Percentiles rank a stretch among this genome's conserved stretches.
These are phyloP conservation scores for Pituophis catenifer DNA, from an alignment of 2,113 vertebrate genomes.

Conservation along the genomic window DNA sequence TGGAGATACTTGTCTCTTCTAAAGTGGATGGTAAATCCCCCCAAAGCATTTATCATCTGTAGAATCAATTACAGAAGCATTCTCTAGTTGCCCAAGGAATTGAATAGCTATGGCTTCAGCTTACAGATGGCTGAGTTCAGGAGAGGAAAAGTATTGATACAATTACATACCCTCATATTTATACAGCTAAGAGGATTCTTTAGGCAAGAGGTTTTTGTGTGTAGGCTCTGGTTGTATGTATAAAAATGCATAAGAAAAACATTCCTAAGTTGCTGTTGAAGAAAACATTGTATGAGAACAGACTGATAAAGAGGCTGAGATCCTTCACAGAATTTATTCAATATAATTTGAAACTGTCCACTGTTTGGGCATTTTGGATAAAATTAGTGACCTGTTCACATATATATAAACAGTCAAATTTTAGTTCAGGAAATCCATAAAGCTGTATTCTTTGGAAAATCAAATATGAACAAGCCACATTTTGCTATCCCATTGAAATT, in stretches of 20 bases:
- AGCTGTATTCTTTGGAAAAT: conserved; percentile 27
- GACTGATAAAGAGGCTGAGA: conserved; percentile 51
- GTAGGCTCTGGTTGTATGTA: background rate
- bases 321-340: conserved; percentile 31
- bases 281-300: conserved; percentile 56
- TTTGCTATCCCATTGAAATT: background rate
- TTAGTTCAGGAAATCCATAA: conserved; percentile 62
- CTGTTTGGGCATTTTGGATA: conserved; percentile 18
- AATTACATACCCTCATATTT: background rate
- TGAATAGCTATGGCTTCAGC: background rate
- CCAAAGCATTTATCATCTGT: background rate
- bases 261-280: conserved; percentile 57
- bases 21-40: background rate
- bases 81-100: background rate
- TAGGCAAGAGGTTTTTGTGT: background rate
- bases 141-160: background rate
- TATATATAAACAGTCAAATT: conserved; percentile 50
- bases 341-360: background rate
- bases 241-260: background rate
- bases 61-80: background rate
- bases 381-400: conserved; percentile 44
- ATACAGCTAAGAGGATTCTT: background rate
- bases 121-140: background rate
- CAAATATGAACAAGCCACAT: background rate
- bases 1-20: background rate